Evolutionary conservation across 1,140 invertebrate species (phyloP), one percentile per base, ranked within the genome.

Genomic region (Zaprionus lachaisei): DNA sequence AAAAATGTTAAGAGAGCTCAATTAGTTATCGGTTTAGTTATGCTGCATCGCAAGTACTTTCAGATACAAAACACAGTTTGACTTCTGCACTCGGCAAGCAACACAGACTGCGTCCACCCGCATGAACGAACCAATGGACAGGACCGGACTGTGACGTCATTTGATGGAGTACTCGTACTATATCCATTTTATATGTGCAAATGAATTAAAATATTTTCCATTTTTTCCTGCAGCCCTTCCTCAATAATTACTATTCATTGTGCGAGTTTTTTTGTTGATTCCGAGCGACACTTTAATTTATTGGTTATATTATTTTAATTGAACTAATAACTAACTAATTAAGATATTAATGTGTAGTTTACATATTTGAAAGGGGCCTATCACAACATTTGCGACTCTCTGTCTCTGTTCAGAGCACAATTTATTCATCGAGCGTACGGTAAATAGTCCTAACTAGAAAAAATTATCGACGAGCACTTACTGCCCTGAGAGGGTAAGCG

Each of bases 11-110:
- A 72, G 83, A 86, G 81, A 60, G 41, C 75, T 80, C 68, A 79
- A 89, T 89, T 90, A 89, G 86, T 90, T 91, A 79, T 82, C 73
- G 69, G 62, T 79, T 91, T 58, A 69, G 37, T 34, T 5, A 20
- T 15, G 28, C 31, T 20, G 20, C 34, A 60, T 26, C 3, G 44
- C 22, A 22, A 44, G 68, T 60, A 51, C 58, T 58, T 44, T 49
- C 34, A 31, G n/a, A 47, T 56, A 24, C n/a, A 73, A 58, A 22
- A 51, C 37, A 63, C 22, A 62, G 22, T 24, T 63, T 41, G 24
- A 55, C 17, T 51, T 54, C 22, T 31, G 58, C 49, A 26, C 60
- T 38, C 64, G 12, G 37, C 57, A 61, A 20, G 64, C 65, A 31
- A 41, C 55, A 4, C 63, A 72, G 55, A 44, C 34, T 73, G 71